Percentiles rank a stretch among this genome's conserved stretches.
phyloP scores from a whole-genome alignment of 2,888 invertebrate species.

The Theodoxus fluviatilis region DNA sequence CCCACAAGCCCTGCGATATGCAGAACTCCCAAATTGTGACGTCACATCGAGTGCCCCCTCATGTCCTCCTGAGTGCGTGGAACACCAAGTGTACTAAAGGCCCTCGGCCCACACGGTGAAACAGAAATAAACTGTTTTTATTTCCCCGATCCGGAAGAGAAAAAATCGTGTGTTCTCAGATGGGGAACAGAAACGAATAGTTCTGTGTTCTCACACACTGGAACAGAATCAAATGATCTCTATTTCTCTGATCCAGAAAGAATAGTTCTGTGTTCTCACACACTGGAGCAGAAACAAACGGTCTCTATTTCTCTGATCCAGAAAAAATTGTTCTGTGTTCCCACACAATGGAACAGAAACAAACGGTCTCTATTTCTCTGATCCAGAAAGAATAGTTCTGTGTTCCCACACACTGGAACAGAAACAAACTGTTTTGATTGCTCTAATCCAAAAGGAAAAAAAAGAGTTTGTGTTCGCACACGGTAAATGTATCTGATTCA shows the following conservation, averaged over 20 bases:
- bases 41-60: slow-evolving; percentile 12
- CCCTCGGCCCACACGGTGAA: background rate
- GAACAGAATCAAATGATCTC: background rate
- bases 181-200: background rate
- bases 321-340: too few relatives aligned
- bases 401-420: too few relatives aligned
- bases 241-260: too few relatives aligned
- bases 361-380: too few relatives aligned
- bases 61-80: background rate
- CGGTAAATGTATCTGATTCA: too few relatives aligned
- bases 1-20: slow-evolving; percentile 2
- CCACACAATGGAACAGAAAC: too few relatives aligned
- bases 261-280: background rate
- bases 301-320: too few relatives aligned
- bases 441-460: too few relatives aligned
- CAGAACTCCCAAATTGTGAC: background rate
- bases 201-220: background rate
- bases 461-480: too few relatives aligned
- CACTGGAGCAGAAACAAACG: background rate
- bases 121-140: background rate
- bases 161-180: background rate
- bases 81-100: background rate
- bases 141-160: background rate
- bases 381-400: too few relatives aligned
- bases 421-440: too few relatives aligned